A percentile compares a stretch with the other conserved stretches of the same genome.
Evolutionary conservation across 2,113 vertebrate genomes (phyloP).

Genomic region (Perccottus glenii): DNA sequence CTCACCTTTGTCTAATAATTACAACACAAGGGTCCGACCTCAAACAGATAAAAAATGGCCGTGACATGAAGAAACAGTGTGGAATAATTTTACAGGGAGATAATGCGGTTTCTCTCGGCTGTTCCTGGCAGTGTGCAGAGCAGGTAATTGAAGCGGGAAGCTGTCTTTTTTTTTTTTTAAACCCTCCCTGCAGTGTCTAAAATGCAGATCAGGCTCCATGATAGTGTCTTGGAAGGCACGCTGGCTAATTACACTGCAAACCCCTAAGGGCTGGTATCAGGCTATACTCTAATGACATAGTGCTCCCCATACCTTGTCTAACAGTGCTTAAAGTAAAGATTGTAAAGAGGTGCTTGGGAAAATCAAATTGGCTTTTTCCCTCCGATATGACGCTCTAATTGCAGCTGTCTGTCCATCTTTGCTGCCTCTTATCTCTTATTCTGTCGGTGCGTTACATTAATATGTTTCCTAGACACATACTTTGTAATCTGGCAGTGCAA

Average conservation of each 20-base stretch:
- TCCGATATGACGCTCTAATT: slow-evolving; percentile 1
- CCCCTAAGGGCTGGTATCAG: slow-evolving; percentile 33
- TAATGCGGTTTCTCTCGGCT: slow-evolving; percentile 50
- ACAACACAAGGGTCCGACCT: slow-evolving; percentile 15
- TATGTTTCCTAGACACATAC: slow-evolving; percentile 1
- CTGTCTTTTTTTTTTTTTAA: slow-evolving; percentile 40
- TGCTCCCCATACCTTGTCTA: slow-evolving; percentile 24
- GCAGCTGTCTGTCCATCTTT: background rate
- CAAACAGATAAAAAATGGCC: slow-evolving; percentile 35
- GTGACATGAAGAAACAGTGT: slow-evolving; percentile 20
- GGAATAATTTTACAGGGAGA: slow-evolving; percentile 42
- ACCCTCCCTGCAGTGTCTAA: slow-evolving; percentile 39
- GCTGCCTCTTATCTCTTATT: slow-evolving; percentile 1
- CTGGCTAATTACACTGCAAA: slow-evolving; percentile 57
- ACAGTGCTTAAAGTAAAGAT: slow-evolving; percentile 51
- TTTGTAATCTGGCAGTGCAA: background rate
- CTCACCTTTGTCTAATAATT: slow-evolving; percentile 50
- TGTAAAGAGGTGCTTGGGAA: slow-evolving; percentile 18
- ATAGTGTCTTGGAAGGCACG: slow-evolving; percentile 39
- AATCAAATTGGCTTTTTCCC: slow-evolving; percentile 31
- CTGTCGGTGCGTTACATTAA: slow-evolving; percentile 9
- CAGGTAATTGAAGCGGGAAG: slow-evolving; percentile 65
- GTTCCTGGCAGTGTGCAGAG: slow-evolving; percentile 27
- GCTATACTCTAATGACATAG: slow-evolving; percentile 38
- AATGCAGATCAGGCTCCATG: slow-evolving; percentile 55